These are phyloP conservation scores for Campylomormyrus tamandua DNA, from an alignment of 2,113 vertebrate genomes.

Conservation along the genomic window DNA sequence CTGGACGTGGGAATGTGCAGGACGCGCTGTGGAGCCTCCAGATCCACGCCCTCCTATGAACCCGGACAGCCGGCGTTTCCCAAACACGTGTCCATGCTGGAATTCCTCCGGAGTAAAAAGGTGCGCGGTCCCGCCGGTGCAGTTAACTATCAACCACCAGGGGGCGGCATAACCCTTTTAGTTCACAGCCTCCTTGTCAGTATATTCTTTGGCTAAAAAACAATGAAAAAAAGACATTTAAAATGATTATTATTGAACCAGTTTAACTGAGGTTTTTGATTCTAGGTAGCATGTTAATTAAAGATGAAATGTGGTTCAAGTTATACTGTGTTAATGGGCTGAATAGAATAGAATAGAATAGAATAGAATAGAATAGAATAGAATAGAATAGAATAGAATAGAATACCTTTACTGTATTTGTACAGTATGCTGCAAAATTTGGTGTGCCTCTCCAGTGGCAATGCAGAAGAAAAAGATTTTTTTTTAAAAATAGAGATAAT, in stretches of 20 bases:
- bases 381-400: too few relatives aligned
- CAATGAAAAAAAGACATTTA: not conserved
- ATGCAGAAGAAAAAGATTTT: too few relatives aligned
- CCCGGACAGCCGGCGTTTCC: constrained; percentile 44
- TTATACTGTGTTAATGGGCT: not conserved
- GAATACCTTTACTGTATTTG: not conserved
- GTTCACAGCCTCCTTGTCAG: not conserved
- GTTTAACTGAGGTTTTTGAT: not conserved
- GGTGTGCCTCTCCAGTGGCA: too few relatives aligned
- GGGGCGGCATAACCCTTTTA: constrained; percentile 1
- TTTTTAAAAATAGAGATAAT: too few relatives aligned
- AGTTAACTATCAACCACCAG: constrained; percentile 24
- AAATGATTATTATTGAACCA: not conserved
- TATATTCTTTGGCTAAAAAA: not conserved
- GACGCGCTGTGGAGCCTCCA: constrained; percentile 51
- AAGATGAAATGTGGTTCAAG: not conserved
- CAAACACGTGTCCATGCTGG: constrained; percentile 58
- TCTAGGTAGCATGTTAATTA: not conserved
- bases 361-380: not conserved
- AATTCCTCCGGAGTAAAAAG: constrained; percentile 65
- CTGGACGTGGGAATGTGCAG: constrained; percentile 59
- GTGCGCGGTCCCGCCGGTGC: constrained; percentile 37
- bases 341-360: not conserved
- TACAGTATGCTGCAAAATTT: too few relatives aligned
- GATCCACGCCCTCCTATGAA: constrained; percentile 15